phyloP scores from a whole-genome alignment of 2,888 invertebrate genomes.

The Anoncus sp. region DNA sequence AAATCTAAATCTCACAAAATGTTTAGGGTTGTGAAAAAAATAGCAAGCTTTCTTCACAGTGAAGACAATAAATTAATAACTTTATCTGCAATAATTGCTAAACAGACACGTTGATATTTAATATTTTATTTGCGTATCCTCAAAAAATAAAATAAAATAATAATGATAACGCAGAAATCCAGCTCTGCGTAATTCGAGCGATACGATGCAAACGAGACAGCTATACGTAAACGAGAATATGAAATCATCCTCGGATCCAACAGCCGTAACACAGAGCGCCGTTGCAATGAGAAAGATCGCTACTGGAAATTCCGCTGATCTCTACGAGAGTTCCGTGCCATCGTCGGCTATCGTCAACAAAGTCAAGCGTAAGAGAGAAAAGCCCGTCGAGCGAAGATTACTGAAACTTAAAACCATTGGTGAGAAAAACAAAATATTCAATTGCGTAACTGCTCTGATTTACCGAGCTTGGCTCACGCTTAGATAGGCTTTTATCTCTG shows the following conservation, averaged over 20 bases:
- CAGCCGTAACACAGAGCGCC: slow-evolving; percentile 53
- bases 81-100: not conserved
- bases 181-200: slow-evolving; percentile 60
- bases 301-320: slow-evolving; percentile 47
- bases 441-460: no score
- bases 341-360: slow-evolving; percentile 60
- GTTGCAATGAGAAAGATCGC: slow-evolving; percentile 37
- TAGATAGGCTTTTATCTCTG: no score
- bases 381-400: slow-evolving; percentile 66
- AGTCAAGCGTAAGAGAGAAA: slow-evolving; percentile 59
- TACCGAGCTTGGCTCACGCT: no score
- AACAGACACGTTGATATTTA: not conserved
- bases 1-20: no score
- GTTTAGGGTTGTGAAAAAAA: not conserved
- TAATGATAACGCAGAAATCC: slow-evolving; percentile 64
- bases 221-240: slow-evolving; percentile 67
- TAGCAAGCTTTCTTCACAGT: not conserved
- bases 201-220: slow-evolving; percentile 66
- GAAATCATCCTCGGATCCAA: slow-evolving; percentile 67
- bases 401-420: slow-evolving; percentile 75
- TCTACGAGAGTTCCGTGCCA: slow-evolving; percentile 57
- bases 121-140: not conserved
- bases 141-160: not conserved
- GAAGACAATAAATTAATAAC: not conserved
- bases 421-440: slow-evolving; percentile 58